Percentiles rank a stretch among this genome's conserved stretches.
Conservation (phyloP, 2,888 invertebrate genomes). For the Diaprepes abbreviatus region DNA sequence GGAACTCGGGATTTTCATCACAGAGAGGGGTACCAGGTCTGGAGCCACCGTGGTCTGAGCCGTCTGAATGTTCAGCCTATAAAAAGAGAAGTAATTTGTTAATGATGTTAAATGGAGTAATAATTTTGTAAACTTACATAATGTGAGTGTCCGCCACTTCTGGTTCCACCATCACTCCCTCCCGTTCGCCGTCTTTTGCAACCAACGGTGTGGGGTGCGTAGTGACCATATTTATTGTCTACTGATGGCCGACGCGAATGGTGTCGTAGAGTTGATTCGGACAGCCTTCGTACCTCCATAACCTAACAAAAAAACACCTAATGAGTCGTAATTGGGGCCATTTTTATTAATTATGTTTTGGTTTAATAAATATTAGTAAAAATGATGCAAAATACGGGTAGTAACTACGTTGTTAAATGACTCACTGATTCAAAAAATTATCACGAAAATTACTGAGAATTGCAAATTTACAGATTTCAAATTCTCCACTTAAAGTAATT, state of each 20-base stretch:
- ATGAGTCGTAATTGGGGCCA: too few relatives aligned
- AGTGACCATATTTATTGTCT: slow-evolving; percentile 66
- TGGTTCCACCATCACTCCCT: slow-evolving; percentile 60
- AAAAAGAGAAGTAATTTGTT: background rate
- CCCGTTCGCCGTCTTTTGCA: slow-evolving; percentile 72
- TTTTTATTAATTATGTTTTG: too few relatives aligned
- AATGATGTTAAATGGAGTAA: background rate
- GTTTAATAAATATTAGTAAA: too few relatives aligned
- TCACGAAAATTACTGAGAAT: too few relatives aligned
- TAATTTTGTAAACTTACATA: slow-evolving; percentile 31
- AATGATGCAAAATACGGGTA: too few relatives aligned
- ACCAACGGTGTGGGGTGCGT: slow-evolving; percentile 66
- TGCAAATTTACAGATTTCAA: too few relatives aligned
- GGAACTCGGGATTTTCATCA: slow-evolving; percentile 84
- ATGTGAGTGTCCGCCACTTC: slow-evolving; percentile 39
- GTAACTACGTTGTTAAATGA: too few relatives aligned
- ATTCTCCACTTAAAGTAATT: too few relatives aligned
- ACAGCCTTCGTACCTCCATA: slow-evolving; percentile 71
- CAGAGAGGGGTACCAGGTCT: slow-evolving; percentile 89
- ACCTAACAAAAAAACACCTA: too few relatives aligned
- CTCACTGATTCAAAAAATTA: too few relatives aligned
- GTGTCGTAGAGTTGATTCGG: slow-evolving; percentile 67
- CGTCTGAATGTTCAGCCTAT: slow-evolving; percentile 51
- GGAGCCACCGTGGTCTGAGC: slow-evolving; percentile 77
- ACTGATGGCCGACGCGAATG: slow-evolving; percentile 70